phyloP scores from a whole-genome alignment of 30 jellyfish, hydroid and myxozoan genomes.

The Aurelia sp. region DNA sequence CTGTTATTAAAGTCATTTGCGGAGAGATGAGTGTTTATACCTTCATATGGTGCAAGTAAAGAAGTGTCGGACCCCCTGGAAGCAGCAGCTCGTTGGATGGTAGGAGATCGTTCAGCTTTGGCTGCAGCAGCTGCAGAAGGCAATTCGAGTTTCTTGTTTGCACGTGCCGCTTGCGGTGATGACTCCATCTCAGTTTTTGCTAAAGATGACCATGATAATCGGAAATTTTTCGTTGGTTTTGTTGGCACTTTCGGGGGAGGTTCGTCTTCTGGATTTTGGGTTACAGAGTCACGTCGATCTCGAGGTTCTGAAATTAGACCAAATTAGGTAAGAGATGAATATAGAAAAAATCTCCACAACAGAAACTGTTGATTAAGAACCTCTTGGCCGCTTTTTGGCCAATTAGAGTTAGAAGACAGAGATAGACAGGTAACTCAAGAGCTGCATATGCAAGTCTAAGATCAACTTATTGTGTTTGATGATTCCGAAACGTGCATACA shows the following conservation, averaged over 20 bases:
- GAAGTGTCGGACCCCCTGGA: constrained; percentile 61
- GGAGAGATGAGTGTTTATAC: constrained; percentile 60
- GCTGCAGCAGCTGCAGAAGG: constrained; percentile 8
- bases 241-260: constrained; percentile 69
- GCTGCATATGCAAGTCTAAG: too few species aligned
- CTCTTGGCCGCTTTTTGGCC: too few species aligned
- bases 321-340: too few species aligned
- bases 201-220: constrained; percentile 88
- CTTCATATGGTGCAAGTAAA: constrained; percentile 52
- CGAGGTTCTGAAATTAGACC: neutral
- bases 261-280: constrained; percentile 72
- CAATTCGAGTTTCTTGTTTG: constrained; percentile 24
- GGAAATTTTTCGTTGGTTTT: constrained; percentile 69
- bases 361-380: too few species aligned
- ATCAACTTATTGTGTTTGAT: too few species aligned
- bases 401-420: too few species aligned
- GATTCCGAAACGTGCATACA: too few species aligned
- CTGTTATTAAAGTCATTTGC: constrained; percentile 80
- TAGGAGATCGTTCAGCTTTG: constrained; percentile 48
- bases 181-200: constrained; percentile 56
- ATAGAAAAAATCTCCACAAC: too few species aligned
- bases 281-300: constrained; percentile 65
- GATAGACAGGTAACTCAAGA: too few species aligned
- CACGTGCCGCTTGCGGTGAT: constrained; percentile 33
- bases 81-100: constrained; percentile 59